Conservation (phyloP, 92 coral and sea anemone genomes). For the Palythoa grandiflora region DNA sequence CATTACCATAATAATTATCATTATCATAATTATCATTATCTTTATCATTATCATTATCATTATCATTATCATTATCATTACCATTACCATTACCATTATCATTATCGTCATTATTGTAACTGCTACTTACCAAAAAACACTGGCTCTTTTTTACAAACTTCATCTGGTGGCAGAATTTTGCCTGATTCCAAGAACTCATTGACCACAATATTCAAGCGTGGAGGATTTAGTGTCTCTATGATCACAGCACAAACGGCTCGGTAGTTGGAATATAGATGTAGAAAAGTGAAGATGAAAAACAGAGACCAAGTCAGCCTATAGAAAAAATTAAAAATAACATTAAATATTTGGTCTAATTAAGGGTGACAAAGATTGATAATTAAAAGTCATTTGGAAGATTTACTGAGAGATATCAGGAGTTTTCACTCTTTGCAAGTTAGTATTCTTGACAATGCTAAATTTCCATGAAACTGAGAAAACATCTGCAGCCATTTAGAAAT, state of each 20-base stretch:
- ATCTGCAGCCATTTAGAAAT: too few species aligned
- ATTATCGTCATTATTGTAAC: too few species aligned
- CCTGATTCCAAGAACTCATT: slow-evolving; percentile 75
- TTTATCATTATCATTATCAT: too few species aligned
- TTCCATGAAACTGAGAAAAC: too few species aligned
- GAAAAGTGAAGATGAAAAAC: slow-evolving; percentile 89
- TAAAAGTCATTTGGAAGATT: too few species aligned
- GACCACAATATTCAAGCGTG: slow-evolving; percentile 88
- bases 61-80: background rate
- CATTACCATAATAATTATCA: too few species aligned
- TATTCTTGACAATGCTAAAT: too few species aligned
- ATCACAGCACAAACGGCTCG: slow-evolving; percentile 97
- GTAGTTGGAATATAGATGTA: slow-evolving; percentile 92
- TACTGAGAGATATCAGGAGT: too few species aligned
- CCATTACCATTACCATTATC: background rate
- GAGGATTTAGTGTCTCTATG: slow-evolving; percentile 88
- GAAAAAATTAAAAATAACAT: slow-evolving; percentile 14
- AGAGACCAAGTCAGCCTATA: slow-evolving; percentile 91
- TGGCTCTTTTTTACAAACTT: slow-evolving; percentile 83
- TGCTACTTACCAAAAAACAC: slow-evolving; percentile 82
- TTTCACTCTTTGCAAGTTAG: too few species aligned
- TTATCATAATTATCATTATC: background rate
- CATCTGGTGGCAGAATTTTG: slow-evolving; percentile 81
- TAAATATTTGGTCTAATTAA: too few species aligned
- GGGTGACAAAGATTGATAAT: too few species aligned